Evolutionary conservation across 2,888 invertebrate genomes (phyloP).

Genomic region (Aromia moschata): DNA sequence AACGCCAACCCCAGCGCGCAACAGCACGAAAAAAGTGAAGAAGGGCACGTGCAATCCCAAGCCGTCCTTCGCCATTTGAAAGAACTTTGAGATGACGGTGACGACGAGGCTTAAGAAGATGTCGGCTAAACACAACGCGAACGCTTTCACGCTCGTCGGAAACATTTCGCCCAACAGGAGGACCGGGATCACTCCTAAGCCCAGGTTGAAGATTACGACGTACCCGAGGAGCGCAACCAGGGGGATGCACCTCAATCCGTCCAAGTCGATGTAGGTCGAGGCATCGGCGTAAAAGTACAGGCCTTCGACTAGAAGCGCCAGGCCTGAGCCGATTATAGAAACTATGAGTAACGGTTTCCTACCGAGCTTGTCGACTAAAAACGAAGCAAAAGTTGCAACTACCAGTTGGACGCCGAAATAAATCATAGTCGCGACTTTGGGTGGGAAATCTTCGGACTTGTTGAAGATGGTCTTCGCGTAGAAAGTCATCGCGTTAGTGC

Average conservation of each 20-base stretch:
- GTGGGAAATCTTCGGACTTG: conserved; percentile 51
- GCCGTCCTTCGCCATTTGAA: conserved; percentile 17
- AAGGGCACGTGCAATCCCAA: conserved; percentile 73
- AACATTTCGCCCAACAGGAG: conserved; percentile 76
- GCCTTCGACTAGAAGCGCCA: conserved; percentile 62
- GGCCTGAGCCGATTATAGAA: conserved; percentile 55
- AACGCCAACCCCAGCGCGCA: conserved; percentile 71
- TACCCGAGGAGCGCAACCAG: conserved; percentile 46
- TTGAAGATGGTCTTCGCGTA: conserved; percentile 57
- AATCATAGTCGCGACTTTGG: conserved; percentile 55
- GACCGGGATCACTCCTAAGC: conserved; percentile 79
- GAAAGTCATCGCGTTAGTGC: conserved; percentile 60
- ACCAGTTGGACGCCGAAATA: conserved; percentile 21
- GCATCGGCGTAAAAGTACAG: conserved; percentile 60
- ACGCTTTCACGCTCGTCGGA: conserved; percentile 69
- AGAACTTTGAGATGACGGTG: conserved; percentile 18
- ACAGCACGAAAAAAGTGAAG: conserved; percentile 71
- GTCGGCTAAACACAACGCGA: conserved; percentile 60
- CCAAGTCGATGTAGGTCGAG: conserved; percentile 42
- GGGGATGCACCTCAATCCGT: conserved; percentile 46
- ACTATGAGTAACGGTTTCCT: conserved; percentile 70
- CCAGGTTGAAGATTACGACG: conserved; percentile 67
- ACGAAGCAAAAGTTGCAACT: conserved; percentile 49
- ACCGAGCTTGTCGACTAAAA: conserved; percentile 70
- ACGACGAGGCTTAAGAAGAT: conserved; percentile 15